phyloP scores from a whole-genome alignment of 2,888 invertebrate genomes.

The Plagiodera versicolora region DNA sequence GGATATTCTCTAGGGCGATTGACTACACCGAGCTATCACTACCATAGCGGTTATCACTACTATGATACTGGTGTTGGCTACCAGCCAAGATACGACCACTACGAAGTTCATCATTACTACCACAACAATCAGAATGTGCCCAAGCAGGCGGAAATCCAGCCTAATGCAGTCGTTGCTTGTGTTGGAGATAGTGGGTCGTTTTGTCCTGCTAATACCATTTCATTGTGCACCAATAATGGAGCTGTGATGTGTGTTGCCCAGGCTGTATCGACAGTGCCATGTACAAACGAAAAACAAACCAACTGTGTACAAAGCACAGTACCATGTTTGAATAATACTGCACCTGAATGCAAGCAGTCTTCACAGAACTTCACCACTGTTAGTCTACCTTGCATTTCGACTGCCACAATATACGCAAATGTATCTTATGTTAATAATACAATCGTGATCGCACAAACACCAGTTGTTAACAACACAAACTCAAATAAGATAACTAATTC shows the following conservation, averaged over 20 bases:
- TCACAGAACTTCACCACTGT: slow-evolving; percentile 39
- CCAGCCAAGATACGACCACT: slow-evolving; percentile 42
- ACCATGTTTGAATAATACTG: slow-evolving; percentile 46
- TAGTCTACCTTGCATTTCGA: slow-evolving; percentile 47
- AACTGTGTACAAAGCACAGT: slow-evolving; percentile 47
- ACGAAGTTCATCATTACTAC: slow-evolving; percentile 51
- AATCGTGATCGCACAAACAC: slow-evolving; percentile 29
- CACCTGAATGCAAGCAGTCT: slow-evolving; percentile 42
- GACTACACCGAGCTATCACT: slow-evolving; percentile 43
- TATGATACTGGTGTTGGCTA: not conserved
- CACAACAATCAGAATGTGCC: slow-evolving; percentile 44
- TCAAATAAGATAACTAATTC: slow-evolving; percentile 15
- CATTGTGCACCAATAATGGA: slow-evolving; percentile 50
- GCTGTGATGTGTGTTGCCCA: slow-evolving; percentile 52
- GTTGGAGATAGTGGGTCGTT: slow-evolving; percentile 46
- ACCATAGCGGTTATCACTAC: slow-evolving; percentile 31
- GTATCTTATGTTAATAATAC: slow-evolving; percentile 41
- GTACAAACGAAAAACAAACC: slow-evolving; percentile 40
- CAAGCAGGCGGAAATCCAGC: slow-evolving; percentile 43
- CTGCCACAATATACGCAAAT: slow-evolving; percentile 41
- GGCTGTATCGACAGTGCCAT: slow-evolving; percentile 46
- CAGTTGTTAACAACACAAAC: slow-evolving; percentile 13
- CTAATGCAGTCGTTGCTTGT: slow-evolving; percentile 48
- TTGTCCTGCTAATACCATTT: slow-evolving; percentile 48
- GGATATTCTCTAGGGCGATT: slow-evolving; percentile 44